phyloP scores from a whole-genome alignment of 2,113 vertebrate species.

The Pterocles orientalis region DNA sequence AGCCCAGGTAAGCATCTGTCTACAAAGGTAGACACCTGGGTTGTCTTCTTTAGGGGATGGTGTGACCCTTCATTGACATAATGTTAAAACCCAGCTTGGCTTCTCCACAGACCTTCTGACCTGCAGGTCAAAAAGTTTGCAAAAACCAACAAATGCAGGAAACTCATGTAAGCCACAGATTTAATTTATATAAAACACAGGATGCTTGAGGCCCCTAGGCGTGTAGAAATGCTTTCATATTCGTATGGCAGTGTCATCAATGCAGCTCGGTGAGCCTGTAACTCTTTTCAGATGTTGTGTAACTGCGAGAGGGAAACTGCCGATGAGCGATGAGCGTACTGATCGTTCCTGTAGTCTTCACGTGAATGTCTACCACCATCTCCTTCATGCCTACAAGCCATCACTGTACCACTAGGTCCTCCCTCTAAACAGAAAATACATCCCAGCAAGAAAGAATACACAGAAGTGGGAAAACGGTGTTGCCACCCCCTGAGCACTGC shows the following conservation, averaged over 20 bases:
- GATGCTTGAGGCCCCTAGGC: not conserved
- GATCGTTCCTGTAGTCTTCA: not conserved
- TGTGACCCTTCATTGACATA: not conserved
- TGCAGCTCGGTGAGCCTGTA: not conserved
- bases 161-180: not conserved
- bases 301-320: not conserved
- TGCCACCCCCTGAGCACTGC: not conserved
- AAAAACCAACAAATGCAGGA: not conserved
- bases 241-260: no score
- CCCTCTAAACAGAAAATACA: not conserved
- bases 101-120: not conserved
- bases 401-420: accelerated
- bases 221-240: not conserved
- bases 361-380: accelerated
- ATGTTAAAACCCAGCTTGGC: not conserved
- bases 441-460: not conserved
- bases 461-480: not conserved
- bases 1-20: not conserved
- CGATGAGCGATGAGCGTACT: accelerated
- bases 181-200: not conserved
- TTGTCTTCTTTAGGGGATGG: not conserved
- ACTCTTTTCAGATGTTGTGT: not conserved
- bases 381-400: not conserved
- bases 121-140: not conserved
- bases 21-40: not conserved